Evolutionary conservation across 2,113 vertebrate genomes (phyloP).

Genomic region (Silurus glanis): DNA sequence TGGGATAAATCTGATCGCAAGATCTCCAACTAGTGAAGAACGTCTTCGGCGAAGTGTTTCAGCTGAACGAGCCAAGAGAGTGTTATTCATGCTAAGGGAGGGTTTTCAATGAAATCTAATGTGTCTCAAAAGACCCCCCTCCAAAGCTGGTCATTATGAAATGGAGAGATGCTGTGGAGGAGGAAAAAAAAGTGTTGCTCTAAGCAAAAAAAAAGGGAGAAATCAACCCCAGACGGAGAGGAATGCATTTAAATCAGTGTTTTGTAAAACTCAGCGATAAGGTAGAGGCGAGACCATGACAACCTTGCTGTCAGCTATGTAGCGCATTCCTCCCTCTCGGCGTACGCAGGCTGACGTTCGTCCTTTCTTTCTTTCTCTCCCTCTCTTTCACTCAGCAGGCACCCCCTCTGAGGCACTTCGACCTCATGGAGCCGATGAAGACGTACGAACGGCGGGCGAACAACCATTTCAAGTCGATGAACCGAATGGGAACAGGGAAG

Average conservation of each 20-base stretch:
- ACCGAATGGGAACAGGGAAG: constrained; percentile 80
- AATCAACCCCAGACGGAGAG: not conserved
- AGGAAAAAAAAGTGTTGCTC: not conserved
- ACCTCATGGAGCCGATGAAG: constrained; percentile 74
- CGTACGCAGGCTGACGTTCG: not conserved
- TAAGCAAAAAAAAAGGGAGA: not conserved
- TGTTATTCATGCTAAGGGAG: too few species aligned
- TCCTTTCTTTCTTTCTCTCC: not conserved
- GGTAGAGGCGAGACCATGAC: not conserved
- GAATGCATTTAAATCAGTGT: not conserved
- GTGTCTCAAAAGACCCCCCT: not conserved
- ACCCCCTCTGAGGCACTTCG: constrained; percentile 73
- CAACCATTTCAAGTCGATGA: constrained; percentile 72
- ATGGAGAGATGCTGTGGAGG: not conserved
- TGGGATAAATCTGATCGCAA: too few species aligned
- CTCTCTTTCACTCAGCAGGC: constrained; percentile 55
- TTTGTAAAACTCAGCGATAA: not conserved
- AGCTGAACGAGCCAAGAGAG: too few species aligned
- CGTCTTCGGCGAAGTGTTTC: too few species aligned
- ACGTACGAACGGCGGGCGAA: constrained; percentile 79
- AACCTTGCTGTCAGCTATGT: not conserved
- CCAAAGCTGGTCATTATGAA: not conserved
- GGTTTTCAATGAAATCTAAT: not conserved
- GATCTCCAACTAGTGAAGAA: too few species aligned
- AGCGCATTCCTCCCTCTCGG: not conserved